A percentile compares a stretch with the other conserved stretches of the same genome.
Conservation (phyloP, 2,797 vertebrate species). For the Esox lucius region DNA sequence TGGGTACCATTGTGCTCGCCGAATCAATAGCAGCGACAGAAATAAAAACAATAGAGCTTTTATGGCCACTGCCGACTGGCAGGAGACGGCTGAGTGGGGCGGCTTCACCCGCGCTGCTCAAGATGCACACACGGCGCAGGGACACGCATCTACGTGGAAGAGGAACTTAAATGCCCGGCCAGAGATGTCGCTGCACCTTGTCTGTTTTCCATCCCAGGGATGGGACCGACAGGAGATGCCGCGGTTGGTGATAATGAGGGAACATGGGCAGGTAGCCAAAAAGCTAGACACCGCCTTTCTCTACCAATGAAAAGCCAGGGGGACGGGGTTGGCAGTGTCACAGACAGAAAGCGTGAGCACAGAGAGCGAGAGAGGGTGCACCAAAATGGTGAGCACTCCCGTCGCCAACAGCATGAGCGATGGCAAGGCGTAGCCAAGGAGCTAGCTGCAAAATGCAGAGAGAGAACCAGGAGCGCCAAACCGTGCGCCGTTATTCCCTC, state of each 20-base stretch:
- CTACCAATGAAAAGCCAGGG: conserved; percentile 45
- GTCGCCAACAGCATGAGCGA: not conserved
- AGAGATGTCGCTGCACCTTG: no score
- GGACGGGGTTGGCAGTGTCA: conserved; percentile 31
- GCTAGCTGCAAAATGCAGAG: not conserved
- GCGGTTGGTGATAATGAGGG: conserved; percentile 57
- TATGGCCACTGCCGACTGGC: conserved; percentile 19
- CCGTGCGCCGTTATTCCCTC: not conserved
- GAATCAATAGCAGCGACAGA: conserved; percentile 47
- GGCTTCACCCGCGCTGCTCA: not conserved
- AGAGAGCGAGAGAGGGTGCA: not conserved
- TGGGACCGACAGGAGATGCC: conserved; percentile 25
- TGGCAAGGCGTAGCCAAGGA: not conserved
- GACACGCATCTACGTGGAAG: not conserved
- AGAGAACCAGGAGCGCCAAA: not conserved
- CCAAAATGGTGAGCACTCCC: not conserved
- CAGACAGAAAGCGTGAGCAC: conserved; percentile 38
- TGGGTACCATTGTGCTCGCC: conserved; percentile 39
- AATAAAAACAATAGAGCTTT: conserved; percentile 44
- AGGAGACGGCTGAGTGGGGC: not conserved
- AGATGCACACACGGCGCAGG: not conserved
- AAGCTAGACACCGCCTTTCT: conserved; percentile 65
- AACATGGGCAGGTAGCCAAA: conserved; percentile 70
- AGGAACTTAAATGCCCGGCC: conserved; percentile 12
- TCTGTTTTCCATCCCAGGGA: no score